These are phyloP conservation scores for Dryoscopus gambensis DNA, from an alignment of 2,113 vertebrate species.

Conservation along the genomic window DNA sequence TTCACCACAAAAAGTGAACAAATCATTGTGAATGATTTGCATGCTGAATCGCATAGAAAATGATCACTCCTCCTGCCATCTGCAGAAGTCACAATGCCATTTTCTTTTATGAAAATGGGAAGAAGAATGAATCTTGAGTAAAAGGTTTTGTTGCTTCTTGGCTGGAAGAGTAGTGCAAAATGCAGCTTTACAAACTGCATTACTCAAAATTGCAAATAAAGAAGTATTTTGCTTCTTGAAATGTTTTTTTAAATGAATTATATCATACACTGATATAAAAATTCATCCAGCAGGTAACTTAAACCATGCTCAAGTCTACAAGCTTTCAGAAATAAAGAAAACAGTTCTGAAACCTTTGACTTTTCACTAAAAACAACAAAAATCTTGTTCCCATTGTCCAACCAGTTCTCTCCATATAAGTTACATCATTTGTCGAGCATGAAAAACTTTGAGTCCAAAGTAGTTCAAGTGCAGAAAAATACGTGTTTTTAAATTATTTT, in stretches of 20 bases:
- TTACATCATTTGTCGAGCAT: not conserved
- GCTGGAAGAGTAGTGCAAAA: not conserved
- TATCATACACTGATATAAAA: not conserved
- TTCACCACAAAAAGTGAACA: not conserved
- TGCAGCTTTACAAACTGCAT: not conserved
- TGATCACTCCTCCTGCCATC: not conserved
- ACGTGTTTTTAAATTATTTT: not conserved
- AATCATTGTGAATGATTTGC: not conserved
- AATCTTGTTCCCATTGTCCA: not conserved
- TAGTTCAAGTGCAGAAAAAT: not conserved
- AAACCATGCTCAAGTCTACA: not conserved
- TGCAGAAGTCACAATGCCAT: not conserved
- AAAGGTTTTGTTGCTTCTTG: not conserved
- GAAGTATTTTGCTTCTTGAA: not conserved
- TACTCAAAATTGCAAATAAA: not conserved
- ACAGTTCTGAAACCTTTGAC: not conserved
- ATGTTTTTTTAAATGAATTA: not conserved
- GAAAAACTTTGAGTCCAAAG: not conserved
- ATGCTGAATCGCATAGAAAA: not conserved
- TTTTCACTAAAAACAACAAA: not conserved
- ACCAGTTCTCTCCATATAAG: not conserved
- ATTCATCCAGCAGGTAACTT: not conserved
- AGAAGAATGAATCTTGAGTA: not conserved
- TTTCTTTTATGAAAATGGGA: not conserved
- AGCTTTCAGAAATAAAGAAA: not conserved